Evolutionary conservation across 2,113 vertebrate genomes (phyloP).

Genomic region (Leucopsar rothschildi): DNA sequence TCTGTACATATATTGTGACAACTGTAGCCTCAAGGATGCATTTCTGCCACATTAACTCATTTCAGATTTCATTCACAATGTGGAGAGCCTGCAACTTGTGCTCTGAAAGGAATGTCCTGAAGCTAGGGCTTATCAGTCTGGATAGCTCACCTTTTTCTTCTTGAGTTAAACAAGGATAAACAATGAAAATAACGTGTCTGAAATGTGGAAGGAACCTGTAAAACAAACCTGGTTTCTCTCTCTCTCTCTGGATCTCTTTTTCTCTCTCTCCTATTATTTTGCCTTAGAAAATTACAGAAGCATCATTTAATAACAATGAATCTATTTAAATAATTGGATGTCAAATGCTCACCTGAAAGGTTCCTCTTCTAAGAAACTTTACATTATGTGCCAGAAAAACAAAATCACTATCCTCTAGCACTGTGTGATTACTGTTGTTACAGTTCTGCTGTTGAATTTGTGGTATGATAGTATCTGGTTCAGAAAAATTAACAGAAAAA

Average conservation of each 20-base stretch:
- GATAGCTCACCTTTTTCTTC: neutral
- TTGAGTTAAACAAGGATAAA: neutral
- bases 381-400: neutral
- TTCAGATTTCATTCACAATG: constrained; percentile 10
- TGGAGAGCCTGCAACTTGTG: neutral
- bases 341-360: neutral
- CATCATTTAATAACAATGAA: neutral
- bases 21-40: neutral
- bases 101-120: constrained; percentile 3
- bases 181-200: neutral
- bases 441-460: neutral
- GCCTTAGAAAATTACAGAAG: neutral
- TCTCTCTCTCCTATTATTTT: neutral
- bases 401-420: neutral
- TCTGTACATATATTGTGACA: constrained; percentile 24
- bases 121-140: neutral
- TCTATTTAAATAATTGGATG: neutral
- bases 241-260: neutral
- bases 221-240: neutral
- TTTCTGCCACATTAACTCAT: neutral
- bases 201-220: neutral
- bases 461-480: neutral
- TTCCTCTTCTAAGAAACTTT: neutral
- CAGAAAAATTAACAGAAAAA: neutral
- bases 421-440: neutral